These are phyloP conservation scores for Bagarius yarrelli DNA, from an alignment of 2,113 vertebrate species.

Conservation along the genomic window DNA sequence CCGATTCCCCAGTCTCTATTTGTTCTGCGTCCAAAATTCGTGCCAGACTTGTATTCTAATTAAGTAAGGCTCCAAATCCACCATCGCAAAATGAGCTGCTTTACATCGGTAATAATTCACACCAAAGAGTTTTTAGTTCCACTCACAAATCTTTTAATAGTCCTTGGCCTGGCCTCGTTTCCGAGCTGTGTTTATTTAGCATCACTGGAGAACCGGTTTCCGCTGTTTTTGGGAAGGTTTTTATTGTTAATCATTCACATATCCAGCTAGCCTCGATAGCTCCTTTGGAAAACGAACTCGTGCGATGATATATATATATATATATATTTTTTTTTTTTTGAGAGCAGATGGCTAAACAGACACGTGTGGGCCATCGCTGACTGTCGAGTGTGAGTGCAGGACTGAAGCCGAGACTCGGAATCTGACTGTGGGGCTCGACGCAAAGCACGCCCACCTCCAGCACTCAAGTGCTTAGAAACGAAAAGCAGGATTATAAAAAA, in stretches of 20 bases:
- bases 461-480: slow-evolving; percentile 1
- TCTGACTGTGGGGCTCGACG: slow-evolving; percentile 35
- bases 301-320: slow-evolving; percentile 6
- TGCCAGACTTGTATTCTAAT: background rate
- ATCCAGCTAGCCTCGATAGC: slow-evolving; percentile 45
- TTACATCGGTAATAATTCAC: slow-evolving; percentile 5
- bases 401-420: slow-evolving; percentile 35
- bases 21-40: background rate
- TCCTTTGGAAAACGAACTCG: slow-evolving; percentile 42
- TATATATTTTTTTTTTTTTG: background rate
- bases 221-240: background rate
- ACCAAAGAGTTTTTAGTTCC: background rate
- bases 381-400: slow-evolving; percentile 38
- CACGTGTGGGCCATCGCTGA: slow-evolving; percentile 51
- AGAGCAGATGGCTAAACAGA: slow-evolving; percentile 58
- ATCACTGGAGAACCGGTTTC: slow-evolving; percentile 14
- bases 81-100: background rate
- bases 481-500: background rate
- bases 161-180: slow-evolving; percentile 19
- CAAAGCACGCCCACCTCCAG: slow-evolving; percentile 31
- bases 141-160: background rate
- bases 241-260: slow-evolving; percentile 34
- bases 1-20: background rate
- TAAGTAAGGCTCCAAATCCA: background rate
- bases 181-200: slow-evolving; percentile 30